phyloP scores from a whole-genome alignment of 2,888 invertebrate genomes.

The Polymixis lichenea region DNA sequence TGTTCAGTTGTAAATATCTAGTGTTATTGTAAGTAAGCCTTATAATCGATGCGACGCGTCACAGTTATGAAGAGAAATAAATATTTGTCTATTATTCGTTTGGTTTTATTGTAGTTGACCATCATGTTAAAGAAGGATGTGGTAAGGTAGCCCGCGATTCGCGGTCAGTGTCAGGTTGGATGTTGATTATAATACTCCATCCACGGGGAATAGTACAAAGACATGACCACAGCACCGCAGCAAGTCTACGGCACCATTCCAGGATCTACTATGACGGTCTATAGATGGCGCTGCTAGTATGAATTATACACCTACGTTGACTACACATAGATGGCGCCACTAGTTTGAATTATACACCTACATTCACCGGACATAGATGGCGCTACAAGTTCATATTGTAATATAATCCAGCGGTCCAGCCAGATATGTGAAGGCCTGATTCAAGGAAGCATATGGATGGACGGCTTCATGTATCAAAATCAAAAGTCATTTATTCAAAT shows the following conservation, averaged over 20 bases:
- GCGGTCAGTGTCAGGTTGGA: no score
- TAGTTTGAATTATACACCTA: not conserved
- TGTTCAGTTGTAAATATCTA: constrained; percentile 69
- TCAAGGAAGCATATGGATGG: not conserved
- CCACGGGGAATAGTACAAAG: not conserved
- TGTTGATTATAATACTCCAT: no score
- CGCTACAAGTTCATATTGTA: not conserved
- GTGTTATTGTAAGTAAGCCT: constrained; percentile 50
- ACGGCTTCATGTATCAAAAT: not conserved
- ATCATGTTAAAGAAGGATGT: no score
- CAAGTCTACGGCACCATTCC: not conserved
- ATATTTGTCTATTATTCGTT: constrained; percentile 76
- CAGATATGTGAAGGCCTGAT: not conserved
- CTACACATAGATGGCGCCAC: constrained; percentile 14
- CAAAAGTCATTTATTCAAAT: no score
- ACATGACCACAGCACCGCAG: not conserved
- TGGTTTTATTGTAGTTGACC: constrained; percentile 36
- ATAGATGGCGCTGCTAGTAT: not conserved
- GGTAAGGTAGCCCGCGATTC: no score
- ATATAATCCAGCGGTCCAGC: no score
- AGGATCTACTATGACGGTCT: not conserved
- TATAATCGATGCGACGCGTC: constrained; percentile 56
- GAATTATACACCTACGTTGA: not conserved
- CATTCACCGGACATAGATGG: not conserved
- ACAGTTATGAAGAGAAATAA: constrained; percentile 70